These are phyloP conservation scores for Heliconius nattereri DNA, from an alignment of 1,140 invertebrate species.

Conservation along the genomic window DNA sequence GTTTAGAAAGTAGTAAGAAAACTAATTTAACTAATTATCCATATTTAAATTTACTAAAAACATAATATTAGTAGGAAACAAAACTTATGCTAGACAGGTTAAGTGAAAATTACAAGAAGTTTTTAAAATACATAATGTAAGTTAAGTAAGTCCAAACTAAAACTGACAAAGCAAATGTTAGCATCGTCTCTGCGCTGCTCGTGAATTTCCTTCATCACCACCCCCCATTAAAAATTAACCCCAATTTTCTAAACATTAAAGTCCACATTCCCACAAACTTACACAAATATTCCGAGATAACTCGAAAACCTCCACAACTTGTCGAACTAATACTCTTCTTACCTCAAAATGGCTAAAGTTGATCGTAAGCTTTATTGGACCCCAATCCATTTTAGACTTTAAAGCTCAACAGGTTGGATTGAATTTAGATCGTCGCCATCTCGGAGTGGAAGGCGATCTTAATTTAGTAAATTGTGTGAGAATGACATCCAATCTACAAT, in stretches of 20 bases:
- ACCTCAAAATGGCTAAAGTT: conserved; percentile 71
- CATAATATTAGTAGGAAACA: too few relatives aligned
- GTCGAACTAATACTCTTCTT: conserved; percentile 74
- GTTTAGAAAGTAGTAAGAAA: too few relatives aligned
- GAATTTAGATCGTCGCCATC: conserved; percentile 20
- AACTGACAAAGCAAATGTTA: conserved; percentile 33
- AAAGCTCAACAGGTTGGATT: conserved; percentile 37
- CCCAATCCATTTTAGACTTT: conserved; percentile 40
- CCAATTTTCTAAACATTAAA: conserved; percentile 17
- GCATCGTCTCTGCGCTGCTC: conserved; percentile 24
- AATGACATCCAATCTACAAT: conserved; percentile 23
- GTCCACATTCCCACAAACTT: conserved; percentile 26
- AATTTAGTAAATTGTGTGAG: conserved; percentile 36
- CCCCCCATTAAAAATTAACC: conserved; percentile 8
- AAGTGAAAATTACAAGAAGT: neutral
- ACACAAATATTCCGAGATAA: conserved; percentile 45
- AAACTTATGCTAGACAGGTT: too few relatives aligned
- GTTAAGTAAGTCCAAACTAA: conserved; percentile 24
- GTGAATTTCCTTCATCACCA: conserved; percentile 32
- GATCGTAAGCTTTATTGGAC: conserved; percentile 37
- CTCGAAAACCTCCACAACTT: conserved; percentile 64
- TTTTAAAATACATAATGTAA: neutral
- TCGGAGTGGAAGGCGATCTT: conserved; percentile 19
- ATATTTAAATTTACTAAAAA: too few relatives aligned
- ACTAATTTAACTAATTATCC: too few relatives aligned